These are phyloP conservation scores for Dreissena polymorpha DNA, from an alignment of 1,140 invertebrate species.

Conservation along the genomic window DNA sequence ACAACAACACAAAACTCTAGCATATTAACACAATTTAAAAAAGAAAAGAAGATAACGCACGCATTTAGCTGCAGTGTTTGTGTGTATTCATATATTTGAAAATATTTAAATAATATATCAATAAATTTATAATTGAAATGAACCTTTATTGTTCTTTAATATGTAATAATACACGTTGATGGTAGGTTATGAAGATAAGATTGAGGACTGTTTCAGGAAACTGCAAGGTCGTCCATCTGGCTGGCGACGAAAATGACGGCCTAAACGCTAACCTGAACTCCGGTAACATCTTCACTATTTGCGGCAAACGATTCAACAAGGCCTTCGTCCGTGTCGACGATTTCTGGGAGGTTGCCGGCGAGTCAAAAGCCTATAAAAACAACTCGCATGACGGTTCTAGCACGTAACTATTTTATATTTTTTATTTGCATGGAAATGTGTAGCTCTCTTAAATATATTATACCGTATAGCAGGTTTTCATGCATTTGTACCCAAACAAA, in stretches of 20 bases:
- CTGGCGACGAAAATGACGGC: constrained; percentile 65
- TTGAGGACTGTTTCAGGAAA: constrained; percentile 45
- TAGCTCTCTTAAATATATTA: too few relatives aligned
- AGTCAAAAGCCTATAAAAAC: constrained; percentile 52
- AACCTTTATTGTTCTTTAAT: not conserved
- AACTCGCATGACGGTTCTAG: constrained; percentile 53
- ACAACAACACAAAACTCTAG: too few relatives aligned
- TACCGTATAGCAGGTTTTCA: too few relatives aligned
- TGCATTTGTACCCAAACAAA: too few relatives aligned
- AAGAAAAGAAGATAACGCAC: too few relatives aligned
- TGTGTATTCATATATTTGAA: not conserved
- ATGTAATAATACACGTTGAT: not conserved
- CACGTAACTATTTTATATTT: constrained; percentile 37
- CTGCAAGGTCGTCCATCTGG: constrained; percentile 67
- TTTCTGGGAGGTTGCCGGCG: constrained; percentile 55
- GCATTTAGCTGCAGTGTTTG: too few relatives aligned
- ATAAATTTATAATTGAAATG: not conserved
- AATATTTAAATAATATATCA: not conserved
- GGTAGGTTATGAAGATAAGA: not conserved
- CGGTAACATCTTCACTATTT: constrained; percentile 51
- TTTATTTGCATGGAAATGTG: too few relatives aligned
- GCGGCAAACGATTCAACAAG: constrained; percentile 51
- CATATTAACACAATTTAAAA: too few relatives aligned
- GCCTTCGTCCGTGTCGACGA: constrained; percentile 54
- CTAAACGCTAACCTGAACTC: constrained; percentile 53